Evolutionary conservation across 2,888 invertebrate genomes (phyloP).

Genomic region (Ophonus ardosiacus): DNA sequence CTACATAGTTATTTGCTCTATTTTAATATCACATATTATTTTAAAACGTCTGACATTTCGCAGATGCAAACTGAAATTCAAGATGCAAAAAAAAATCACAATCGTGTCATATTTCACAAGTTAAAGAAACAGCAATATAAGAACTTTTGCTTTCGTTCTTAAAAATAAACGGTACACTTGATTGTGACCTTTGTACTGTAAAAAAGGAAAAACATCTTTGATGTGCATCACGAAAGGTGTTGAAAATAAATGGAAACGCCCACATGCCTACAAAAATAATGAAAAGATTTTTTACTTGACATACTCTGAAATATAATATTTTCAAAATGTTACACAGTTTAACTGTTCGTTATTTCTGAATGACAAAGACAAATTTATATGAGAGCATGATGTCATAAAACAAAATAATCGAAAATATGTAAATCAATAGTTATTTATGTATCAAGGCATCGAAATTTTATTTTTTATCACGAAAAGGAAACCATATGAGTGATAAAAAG

Average conservation of each 20-base stretch:
- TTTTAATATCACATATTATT: background rate
- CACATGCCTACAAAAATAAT: background rate
- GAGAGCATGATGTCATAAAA: too few relatives aligned
- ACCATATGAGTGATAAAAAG: too few relatives aligned
- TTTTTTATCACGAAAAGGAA: too few relatives aligned
- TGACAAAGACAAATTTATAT: too few relatives aligned
- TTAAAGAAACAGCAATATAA: background rate
- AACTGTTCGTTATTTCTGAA: too few relatives aligned
- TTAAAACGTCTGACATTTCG: slow-evolving; percentile 10
- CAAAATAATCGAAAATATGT: too few relatives aligned
- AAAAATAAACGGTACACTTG: background rate
- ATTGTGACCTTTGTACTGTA: background rate
- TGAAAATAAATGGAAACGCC: background rate
- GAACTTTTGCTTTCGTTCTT: background rate
- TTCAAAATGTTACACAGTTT: background rate
- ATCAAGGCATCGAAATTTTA: too few relatives aligned
- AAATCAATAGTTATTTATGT: too few relatives aligned
- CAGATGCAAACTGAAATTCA: slow-evolving; percentile 21
- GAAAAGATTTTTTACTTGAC: background rate
- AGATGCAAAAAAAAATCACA: background rate
- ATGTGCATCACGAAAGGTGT: background rate
- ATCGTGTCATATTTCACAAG: slow-evolving; percentile 16
- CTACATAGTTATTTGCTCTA: background rate
- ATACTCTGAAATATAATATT: background rate
- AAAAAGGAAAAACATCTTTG: background rate